Evolutionary conservation across 2,888 invertebrate genomes (phyloP).

Genomic region (Doris montereyensis): DNA sequence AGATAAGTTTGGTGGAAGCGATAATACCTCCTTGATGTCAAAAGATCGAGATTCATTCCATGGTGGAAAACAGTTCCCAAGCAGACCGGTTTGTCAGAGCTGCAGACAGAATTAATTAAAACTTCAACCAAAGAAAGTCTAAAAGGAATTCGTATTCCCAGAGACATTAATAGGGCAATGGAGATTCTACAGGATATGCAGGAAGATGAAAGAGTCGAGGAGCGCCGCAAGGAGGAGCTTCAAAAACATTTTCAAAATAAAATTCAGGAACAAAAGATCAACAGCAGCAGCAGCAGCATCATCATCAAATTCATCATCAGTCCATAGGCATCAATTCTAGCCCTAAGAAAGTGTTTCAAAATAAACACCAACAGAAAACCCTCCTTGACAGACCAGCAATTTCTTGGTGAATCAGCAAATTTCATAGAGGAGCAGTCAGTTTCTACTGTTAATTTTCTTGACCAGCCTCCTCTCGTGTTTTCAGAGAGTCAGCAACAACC

Average conservation of each 20-base stretch:
- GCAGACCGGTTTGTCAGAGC: too few species aligned
- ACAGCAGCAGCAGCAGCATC: conserved; percentile 7
- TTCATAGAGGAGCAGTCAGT: conserved; percentile 38
- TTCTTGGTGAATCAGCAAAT: conserved; percentile 9
- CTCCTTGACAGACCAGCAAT: conserved; percentile 29
- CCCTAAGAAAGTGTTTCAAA: conserved; percentile 35
- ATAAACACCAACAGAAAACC: conserved; percentile 38
- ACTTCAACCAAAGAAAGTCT: conserved; percentile 38
- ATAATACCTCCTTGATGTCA: too few species aligned
- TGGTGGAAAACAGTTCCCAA: too few species aligned
- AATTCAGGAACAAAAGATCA: not conserved
- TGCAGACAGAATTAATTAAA: conserved; percentile 40
- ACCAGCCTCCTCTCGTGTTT: conserved; percentile 23
- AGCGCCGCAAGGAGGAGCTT: conserved; percentile 15
- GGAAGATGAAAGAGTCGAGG: conserved; percentile 37
- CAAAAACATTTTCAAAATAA: conserved; percentile 30
- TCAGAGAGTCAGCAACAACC: too few species aligned
- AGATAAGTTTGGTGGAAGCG: too few species aligned
- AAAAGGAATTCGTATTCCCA: conserved; percentile 38
- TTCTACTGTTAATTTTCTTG: conserved; percentile 26
- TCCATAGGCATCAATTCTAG: not conserved
- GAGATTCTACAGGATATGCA: conserved; percentile 38
- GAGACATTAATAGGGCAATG: conserved; percentile 41
- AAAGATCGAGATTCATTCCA: too few species aligned
- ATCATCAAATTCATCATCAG: too few species aligned